phyloP scores from a whole-genome alignment of 2,888 invertebrate genomes.

The Lampropteryx suffumata region DNA sequence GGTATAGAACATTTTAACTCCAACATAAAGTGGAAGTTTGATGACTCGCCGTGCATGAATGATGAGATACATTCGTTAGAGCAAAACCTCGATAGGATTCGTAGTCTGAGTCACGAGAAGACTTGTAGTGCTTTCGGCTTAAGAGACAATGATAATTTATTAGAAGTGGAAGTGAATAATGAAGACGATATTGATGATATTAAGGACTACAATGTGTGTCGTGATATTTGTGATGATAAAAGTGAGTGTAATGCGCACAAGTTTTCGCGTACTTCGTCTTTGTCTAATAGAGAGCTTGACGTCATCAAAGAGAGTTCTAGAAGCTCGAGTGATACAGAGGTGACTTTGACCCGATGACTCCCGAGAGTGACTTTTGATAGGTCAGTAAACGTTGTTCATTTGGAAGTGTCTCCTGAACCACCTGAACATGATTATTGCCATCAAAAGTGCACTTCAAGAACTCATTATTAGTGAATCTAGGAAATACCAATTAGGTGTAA shows the following conservation, averaged over 20 bases:
- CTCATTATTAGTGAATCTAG: slow-evolving; percentile 44
- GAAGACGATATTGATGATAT: slow-evolving; percentile 68
- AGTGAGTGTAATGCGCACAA: slow-evolving; percentile 72
- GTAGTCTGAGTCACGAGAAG: slow-evolving; percentile 74
- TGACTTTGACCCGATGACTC: slow-evolving; percentile 80
- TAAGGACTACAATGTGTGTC: slow-evolving; percentile 63
- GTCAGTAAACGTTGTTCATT: slow-evolving; percentile 70
- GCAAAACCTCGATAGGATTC: slow-evolving; percentile 76
- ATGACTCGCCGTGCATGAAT: slow-evolving; percentile 62
- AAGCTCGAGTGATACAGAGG: slow-evolving; percentile 80
- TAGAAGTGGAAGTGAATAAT: slow-evolving; percentile 74
- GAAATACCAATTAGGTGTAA: slow-evolving; percentile 43
- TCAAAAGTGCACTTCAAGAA: slow-evolving; percentile 49
- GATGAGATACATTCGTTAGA: slow-evolving; percentile 71
- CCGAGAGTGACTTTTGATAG: slow-evolving; percentile 75
- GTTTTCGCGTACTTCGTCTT: slow-evolving; percentile 74
- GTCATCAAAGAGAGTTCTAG: slow-evolving; percentile 80
- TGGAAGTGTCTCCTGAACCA: slow-evolving; percentile 60
- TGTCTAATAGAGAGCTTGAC: slow-evolving; percentile 78
- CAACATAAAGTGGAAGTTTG: slow-evolving; percentile 77
- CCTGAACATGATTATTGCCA: slow-evolving; percentile 51
- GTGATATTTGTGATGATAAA: slow-evolving; percentile 69
- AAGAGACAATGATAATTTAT: slow-evolving; percentile 63
- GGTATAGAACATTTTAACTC: slow-evolving; percentile 78
- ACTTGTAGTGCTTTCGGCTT: slow-evolving; percentile 63